phyloP scores from a whole-genome alignment of 2,888 invertebrate genomes.

The Erebia aethiops region DNA sequence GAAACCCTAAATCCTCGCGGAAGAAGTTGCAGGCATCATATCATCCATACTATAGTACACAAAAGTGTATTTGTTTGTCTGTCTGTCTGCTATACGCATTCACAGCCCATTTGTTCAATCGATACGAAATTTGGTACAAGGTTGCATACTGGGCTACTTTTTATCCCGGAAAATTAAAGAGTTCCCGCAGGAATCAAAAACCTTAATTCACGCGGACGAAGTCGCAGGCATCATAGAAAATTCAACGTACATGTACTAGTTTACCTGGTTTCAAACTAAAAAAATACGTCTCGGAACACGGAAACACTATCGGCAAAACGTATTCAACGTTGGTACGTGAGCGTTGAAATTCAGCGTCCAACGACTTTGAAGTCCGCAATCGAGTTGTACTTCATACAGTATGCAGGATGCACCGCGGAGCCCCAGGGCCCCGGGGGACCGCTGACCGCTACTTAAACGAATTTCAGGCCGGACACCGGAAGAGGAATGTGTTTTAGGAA shows the following conservation, averaged over 20 bases:
- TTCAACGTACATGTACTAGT: neutral
- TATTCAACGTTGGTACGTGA: conserved; percentile 43
- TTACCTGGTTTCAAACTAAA: neutral
- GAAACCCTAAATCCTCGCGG: no score
- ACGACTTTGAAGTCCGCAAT: conserved; percentile 79
- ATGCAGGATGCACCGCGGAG: conserved; percentile 59
- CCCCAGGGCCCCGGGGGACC: conserved; percentile 39
- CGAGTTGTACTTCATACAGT: conserved; percentile 78
- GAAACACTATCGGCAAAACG: conserved; percentile 24
- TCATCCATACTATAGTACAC: no score
- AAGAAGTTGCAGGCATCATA: no score
- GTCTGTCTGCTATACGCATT: no score
- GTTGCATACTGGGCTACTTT: no score
- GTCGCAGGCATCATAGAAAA: no score
- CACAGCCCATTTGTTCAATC: no score
- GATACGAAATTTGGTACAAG: no score
- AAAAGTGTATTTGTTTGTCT: no score
- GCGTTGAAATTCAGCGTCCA: conserved; percentile 50
- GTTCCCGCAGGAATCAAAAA: no score
- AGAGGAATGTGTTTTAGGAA: conserved; percentile 22
- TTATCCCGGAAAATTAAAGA: neutral
- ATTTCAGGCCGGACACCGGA: conserved; percentile 28
- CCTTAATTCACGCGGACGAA: no score
- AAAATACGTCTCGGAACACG: neutral
- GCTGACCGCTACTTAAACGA: conserved; percentile 45